Evolutionary conservation across 2,888 invertebrate species (phyloP).

Genomic region (Euzophera pinguis): DNA sequence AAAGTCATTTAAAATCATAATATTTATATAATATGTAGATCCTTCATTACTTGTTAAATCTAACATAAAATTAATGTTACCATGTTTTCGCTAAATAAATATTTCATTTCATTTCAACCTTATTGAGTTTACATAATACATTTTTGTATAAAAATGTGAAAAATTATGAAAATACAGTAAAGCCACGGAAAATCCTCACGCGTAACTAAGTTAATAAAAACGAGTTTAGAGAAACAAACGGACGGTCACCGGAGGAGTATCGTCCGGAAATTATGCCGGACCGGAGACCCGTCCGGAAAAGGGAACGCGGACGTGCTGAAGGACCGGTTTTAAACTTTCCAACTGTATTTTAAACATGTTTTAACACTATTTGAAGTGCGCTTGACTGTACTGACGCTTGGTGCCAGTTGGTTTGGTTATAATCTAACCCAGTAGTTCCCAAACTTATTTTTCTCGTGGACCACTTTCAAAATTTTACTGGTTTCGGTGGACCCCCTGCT

Average conservation of each 20-base stretch:
- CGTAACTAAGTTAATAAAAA: neutral
- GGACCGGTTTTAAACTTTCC: conserved; percentile 1
- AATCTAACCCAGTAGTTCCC: neutral
- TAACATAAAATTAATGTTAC: too few species aligned
- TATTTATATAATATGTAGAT: too few species aligned
- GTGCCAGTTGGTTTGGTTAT: neutral
- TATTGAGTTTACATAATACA: too few species aligned
- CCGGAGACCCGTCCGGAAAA: neutral
- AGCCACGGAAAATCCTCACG: neutral
- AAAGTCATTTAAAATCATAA: too few species aligned
- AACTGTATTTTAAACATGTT: conserved; percentile 2
- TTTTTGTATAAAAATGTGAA: too few species aligned
- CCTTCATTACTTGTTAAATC: too few species aligned
- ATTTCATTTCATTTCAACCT: too few species aligned
- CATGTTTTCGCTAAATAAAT: too few species aligned
- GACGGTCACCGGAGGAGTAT: conserved; percentile 1
- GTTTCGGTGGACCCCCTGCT: too few species aligned
- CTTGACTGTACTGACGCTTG: neutral
- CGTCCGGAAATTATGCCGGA: conserved; percentile 9
- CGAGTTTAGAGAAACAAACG: neutral
- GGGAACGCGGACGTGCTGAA: conserved; percentile 3
- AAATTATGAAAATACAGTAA: too few species aligned
- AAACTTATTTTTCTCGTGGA: too few species aligned
- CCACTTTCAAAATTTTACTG: too few species aligned
- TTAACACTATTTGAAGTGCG: neutral